Conservation (phyloP, 2,888 invertebrate genomes). For the Spodoptera picta region DNA sequence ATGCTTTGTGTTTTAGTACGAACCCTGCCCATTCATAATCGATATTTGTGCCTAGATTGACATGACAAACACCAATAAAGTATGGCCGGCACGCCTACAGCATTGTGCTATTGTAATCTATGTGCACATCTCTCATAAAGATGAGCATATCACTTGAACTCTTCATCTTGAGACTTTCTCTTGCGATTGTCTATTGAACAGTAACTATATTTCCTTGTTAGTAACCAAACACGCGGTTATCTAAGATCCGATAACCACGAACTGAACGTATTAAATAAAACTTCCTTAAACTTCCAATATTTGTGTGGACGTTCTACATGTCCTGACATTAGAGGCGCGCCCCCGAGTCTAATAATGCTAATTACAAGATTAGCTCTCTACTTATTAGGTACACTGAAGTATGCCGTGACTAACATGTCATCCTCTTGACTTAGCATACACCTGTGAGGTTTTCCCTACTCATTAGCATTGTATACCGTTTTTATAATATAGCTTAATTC, state of each 20-base stretch:
- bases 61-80: constrained; percentile 30
- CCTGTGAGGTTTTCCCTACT: constrained; percentile 26
- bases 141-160: constrained; percentile 7
- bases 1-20: not conserved
- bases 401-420: constrained; percentile 18
- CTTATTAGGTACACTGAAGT: constrained; percentile 14
- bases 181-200: too few relatives aligned
- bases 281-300: constrained; percentile 12
- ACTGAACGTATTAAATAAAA: not conserved
- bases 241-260: too few relatives aligned
- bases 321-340: constrained; percentile 17
- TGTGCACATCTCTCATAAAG: constrained; percentile 13
- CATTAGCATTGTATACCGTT: constrained; percentile 9
- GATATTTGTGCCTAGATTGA: constrained; percentile 12
- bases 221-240: not conserved
- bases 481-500: not conserved
- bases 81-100: constrained; percentile 12
- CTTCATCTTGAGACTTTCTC: not conserved
- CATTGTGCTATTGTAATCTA: constrained; percentile 24
- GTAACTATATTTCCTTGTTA: too few relatives aligned
- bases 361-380: constrained; percentile 21
- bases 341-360: constrained; percentile 34
- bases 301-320: constrained; percentile 9
- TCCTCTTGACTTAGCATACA: constrained; percentile 29
- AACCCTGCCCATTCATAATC: not conserved